These are phyloP conservation scores for Tiphia femorata DNA, from an alignment of 2,888 invertebrate genomes.

Conservation along the genomic window DNA sequence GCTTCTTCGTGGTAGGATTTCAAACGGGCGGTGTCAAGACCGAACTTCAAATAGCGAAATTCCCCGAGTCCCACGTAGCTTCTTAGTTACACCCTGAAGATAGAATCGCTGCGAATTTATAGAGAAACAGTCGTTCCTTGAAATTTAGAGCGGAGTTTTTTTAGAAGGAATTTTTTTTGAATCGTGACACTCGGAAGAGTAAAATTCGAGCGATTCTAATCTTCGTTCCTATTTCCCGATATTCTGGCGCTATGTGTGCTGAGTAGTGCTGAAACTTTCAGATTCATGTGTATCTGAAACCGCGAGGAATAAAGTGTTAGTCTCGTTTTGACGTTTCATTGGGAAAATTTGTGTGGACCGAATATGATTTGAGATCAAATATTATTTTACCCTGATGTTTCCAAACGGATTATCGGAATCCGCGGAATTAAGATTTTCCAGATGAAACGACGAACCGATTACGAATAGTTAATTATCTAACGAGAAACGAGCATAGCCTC, in stretches of 20 bases:
- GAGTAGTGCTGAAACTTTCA: slow-evolving; percentile 35
- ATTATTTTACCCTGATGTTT: too few relatives aligned
- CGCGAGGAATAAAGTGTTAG: too few relatives aligned
- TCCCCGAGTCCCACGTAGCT: slow-evolving; percentile 29
- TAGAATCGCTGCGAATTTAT: background rate
- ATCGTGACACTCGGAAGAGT: too few relatives aligned
- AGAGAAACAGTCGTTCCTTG: background rate
- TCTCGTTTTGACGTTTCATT: too few relatives aligned
- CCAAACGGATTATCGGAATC: too few relatives aligned
- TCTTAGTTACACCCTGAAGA: slow-evolving; percentile 20
- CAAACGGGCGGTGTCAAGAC: slow-evolving; percentile 40
- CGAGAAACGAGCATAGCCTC: slow-evolving; percentile 14
- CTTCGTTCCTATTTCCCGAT: slow-evolving; percentile 22
- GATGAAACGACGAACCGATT: slow-evolving; percentile 7
- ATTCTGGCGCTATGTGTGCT: slow-evolving; percentile 37
- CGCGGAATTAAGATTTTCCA: too few relatives aligned
- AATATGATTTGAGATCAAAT: too few relatives aligned
- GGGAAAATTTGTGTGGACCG: too few relatives aligned
- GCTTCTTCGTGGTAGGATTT: slow-evolving; percentile 60
- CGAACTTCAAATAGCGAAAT: slow-evolving; percentile 44
- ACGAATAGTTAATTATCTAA: slow-evolving; percentile 23
- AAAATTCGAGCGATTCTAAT: slow-evolving; percentile 25
- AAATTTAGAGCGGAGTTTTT: too few relatives aligned
- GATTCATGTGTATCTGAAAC: slow-evolving; percentile 23
- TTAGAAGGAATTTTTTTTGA: too few relatives aligned